Base-by-base conservation (phyloP, 2,888 invertebrate genomes). In the Rhingia rostrata region DNA sequence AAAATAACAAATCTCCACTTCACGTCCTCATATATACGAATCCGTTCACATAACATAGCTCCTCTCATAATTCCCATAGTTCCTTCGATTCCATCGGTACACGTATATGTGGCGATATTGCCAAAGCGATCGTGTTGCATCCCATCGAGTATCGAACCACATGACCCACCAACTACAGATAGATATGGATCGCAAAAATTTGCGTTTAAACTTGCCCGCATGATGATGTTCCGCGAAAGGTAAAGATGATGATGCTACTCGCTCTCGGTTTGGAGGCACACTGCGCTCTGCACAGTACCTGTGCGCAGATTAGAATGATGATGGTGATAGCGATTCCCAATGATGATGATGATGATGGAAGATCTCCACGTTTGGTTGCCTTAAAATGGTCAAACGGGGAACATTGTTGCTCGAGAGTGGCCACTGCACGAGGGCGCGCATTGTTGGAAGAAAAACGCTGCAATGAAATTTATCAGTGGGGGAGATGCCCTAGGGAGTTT, bases 141-240 rank as follows among this genome's bases (percentile, higher is more conserved):
- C 84, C 84, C 84, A 84, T 80, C 64, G 84, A 84, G 84, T 80
- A 79, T 66, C 80, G 74, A 84, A 80, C 84, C 84, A 70, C 84
- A 84, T 80, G 84, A 84, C 80, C 84, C 66, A 84, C 67, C 73
- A 53, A 30, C 41, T 35, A 9, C 30, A 49, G 58, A 43, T 70
- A 84, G 84, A 84, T 84, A 66, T 66, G 63, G 80, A 84, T 84
- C 84, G 4, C 9, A 58, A 69, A 39, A 72, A 63, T 74, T 83
- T 84, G 84, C 80, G 84, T 84, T 80, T 80, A 66, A 80, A 80
- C 84, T 75, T 22, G 74, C 72, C 84, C 84, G 84, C 78, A 83
- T 73, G 83, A 72, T 61, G 82, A 67, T 83, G 83, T 83, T 83
- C 78, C 67, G 54, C 73, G 72, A 73, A 78, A 73, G 66, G 67